Evolutionary conservation across 1,140 invertebrate species (phyloP).

Genomic region (Bombus huntii): DNA sequence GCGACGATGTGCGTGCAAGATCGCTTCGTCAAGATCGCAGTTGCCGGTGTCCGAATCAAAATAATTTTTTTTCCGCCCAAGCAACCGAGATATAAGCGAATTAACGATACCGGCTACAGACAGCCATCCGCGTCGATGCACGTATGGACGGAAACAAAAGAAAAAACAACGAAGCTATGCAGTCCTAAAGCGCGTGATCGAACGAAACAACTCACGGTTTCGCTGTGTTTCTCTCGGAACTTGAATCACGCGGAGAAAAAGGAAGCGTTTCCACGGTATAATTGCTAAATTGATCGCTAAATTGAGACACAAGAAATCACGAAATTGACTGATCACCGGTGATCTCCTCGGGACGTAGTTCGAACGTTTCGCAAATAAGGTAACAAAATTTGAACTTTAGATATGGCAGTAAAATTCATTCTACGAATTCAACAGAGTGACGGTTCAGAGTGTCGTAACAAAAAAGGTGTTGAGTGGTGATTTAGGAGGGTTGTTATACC

Average conservation of each 20-base stretch:
- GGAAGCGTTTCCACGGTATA: slow-evolving; percentile 7
- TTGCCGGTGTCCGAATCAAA: slow-evolving; percentile 65
- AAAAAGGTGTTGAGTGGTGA: too few relatives aligned
- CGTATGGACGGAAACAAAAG: slow-evolving; percentile 9
- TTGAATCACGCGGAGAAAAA: neutral
- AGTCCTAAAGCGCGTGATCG: slow-evolving; percentile 5
- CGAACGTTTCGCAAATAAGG: too few relatives aligned
- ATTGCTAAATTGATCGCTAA: slow-evolving; percentile 32
- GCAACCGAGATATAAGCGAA: slow-evolving; percentile 59
- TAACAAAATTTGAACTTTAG: too few relatives aligned
- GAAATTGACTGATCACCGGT: too few relatives aligned
- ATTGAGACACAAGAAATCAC: too few relatives aligned
- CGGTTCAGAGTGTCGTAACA: too few relatives aligned
- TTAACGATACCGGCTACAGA: slow-evolving; percentile 49
- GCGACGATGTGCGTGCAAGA: slow-evolving; percentile 25
- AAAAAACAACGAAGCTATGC: neutral
- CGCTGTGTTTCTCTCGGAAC: neutral
- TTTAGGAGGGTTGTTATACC: too few relatives aligned
- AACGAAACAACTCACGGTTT: slow-evolving; percentile 11
- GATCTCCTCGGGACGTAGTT: too few relatives aligned
- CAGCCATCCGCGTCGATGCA: slow-evolving; percentile 47
- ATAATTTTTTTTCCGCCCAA: slow-evolving; percentile 67
- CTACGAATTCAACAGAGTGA: too few relatives aligned
- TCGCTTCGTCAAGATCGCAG: slow-evolving; percentile 65
- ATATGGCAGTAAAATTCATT: too few relatives aligned